These are phyloP conservation scores for Aurelia sp. DNA, from an alignment of 30 jellyfish, hydroid and myxozoan genomes.

Conservation along the genomic window DNA sequence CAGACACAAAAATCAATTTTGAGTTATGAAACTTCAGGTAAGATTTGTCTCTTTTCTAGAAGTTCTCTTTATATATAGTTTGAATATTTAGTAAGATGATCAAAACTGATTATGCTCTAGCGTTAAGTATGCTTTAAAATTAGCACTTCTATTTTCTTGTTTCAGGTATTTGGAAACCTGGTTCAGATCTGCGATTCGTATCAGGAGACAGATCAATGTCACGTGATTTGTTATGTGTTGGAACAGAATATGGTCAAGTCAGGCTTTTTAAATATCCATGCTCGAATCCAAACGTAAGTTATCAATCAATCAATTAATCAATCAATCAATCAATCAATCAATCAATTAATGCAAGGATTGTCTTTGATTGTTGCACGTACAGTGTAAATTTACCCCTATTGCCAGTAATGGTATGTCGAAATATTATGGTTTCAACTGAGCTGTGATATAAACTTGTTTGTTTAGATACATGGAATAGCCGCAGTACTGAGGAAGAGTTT, in stretches of 20 bases:
- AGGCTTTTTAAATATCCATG: conserved; percentile 81
- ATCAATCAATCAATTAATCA: background rate
- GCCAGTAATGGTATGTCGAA: no score
- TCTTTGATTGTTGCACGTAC: no score
- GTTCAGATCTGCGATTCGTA: conserved; percentile 45
- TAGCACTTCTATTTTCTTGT: background rate
- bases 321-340: no score
- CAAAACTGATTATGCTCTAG: background rate
- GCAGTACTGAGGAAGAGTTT: no score
- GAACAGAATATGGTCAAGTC: conserved; percentile 81
- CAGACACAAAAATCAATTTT: conserved; percentile 53
- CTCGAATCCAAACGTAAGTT: conserved; percentile 41
- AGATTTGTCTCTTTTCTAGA: background rate
- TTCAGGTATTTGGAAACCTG: conserved; percentile 67
- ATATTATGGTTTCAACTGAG: no score
- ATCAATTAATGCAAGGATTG: no score
- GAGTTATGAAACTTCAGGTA: conserved; percentile 62
- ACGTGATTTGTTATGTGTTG: conserved; percentile 74
- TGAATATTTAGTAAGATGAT: background rate
- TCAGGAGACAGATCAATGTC: conserved; percentile 51
- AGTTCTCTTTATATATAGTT: background rate
- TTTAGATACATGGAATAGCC: no score
- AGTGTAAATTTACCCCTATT: no score
- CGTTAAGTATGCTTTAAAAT: no score
- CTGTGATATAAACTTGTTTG: no score